These are phyloP conservation scores for Bufotes viridis DNA, from an alignment of 2,797 vertebrate genomes.

Conservation along the genomic window DNA sequence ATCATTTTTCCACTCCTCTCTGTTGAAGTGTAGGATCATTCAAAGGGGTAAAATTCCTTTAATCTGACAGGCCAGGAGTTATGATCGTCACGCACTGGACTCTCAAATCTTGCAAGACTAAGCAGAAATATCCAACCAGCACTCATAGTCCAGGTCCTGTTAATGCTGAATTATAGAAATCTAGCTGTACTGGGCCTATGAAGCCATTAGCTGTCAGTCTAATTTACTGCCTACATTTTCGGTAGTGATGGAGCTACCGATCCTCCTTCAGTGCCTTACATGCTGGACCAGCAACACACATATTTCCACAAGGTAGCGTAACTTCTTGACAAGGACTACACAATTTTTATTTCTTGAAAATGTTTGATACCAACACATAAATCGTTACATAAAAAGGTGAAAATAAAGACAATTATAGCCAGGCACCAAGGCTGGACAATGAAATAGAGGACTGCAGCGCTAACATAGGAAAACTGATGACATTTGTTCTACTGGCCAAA, in stretches of 20 bases:
- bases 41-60: background rate
- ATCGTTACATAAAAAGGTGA: background rate
- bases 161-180: too few relatives aligned
- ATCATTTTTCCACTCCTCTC: background rate
- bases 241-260: background rate
- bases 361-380: background rate
- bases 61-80: too few relatives aligned
- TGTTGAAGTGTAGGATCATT: background rate
- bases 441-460: background rate
- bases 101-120: too few relatives aligned
- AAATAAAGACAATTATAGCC: background rate
- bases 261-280: background rate
- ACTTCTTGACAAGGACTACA: background rate
- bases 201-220: background rate
- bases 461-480: background rate
- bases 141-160: too few relatives aligned
- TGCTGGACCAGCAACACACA: background rate
- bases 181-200: background rate
- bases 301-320: background rate
- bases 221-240: background rate
- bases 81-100: too few relatives aligned
- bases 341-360: background rate
- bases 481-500: conserved; percentile 3
- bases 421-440: conserved; percentile 10
- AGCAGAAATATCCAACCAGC: too few relatives aligned